Percentiles rank a stretch among this genome's conserved stretches.
These are phyloP conservation scores for Microcebus griseorufus DNA, from an alignment of 2,113 vertebrate genomes.

Conservation along the genomic window DNA sequence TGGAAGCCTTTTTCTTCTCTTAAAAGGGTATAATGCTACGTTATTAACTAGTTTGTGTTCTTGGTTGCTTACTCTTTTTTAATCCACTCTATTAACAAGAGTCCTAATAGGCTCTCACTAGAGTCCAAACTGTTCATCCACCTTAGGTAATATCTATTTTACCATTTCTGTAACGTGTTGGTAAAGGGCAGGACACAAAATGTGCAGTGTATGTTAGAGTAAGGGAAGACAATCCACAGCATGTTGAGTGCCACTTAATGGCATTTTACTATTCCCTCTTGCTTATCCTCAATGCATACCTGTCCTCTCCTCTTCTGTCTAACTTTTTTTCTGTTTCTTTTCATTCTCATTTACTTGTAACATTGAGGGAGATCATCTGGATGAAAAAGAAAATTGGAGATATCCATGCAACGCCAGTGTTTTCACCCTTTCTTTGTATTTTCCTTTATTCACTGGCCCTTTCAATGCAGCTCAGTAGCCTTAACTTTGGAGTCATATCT, in stretches of 20 bases:
- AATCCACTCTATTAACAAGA: conserved; percentile 31
- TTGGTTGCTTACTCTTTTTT: conserved; percentile 44
- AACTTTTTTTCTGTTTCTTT: not conserved
- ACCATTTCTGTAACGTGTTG: conserved; percentile 1
- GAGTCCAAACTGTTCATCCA: conserved; percentile 39
- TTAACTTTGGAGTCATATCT: not conserved
- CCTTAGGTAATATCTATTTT: not conserved
- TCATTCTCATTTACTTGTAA: conserved; percentile 31
- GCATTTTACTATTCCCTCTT: conserved; percentile 38
- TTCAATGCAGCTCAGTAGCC: not conserved
- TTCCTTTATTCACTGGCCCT: not conserved
- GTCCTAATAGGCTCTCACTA: conserved; percentile 40
- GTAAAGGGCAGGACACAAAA: conserved; percentile 10
- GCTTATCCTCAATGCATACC: not conserved
- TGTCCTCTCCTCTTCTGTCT: not conserved
- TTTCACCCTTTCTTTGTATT: conserved; percentile 20
- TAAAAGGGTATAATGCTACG: not conserved
- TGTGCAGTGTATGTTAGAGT: conserved; percentile 14
- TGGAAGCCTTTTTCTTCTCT: conserved; percentile 49
- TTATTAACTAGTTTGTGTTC: conserved; percentile 40
- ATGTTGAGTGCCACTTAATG: not conserved
- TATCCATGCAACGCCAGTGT: not conserved
- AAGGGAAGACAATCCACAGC: not conserved
- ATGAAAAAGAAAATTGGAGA: conserved; percentile 11
- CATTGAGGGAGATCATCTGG: not conserved